Base-by-base conservation (phyloP, 2,113 vertebrate genomes). In the Vulpes vulpes region DNA sequence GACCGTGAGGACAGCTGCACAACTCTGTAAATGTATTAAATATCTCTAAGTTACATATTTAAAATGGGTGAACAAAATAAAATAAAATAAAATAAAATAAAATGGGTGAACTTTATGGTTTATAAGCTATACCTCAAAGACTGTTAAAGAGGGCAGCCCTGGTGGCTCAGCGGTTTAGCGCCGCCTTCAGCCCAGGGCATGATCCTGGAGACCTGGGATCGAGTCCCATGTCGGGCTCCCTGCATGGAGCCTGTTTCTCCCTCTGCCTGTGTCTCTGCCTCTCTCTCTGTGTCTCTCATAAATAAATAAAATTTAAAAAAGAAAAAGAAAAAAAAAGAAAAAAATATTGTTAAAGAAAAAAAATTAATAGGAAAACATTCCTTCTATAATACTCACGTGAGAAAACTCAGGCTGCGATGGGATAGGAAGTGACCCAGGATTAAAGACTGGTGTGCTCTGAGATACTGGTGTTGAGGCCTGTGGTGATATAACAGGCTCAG, bases 371-470 rank as follows among this genome's bases (percentile, higher is more conserved):
- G 5, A 81, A 93, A 92, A 85, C 79, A 25, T 14, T 67, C 22
- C 59, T 73, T 65, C 53, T 89, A 43, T 3, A 96, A 89, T 38
- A 98, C 99, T 95, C 98, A 99, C 99, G 59, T 99, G 99, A 95
- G 99, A 99, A 95, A 99, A 99, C 53, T 99, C 99, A 1, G 99
- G 99, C 97, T 99, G 99, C 9, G 99, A 99, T 11, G 99, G 99
- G 55, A 99, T 8, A 91, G 99, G 98, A 15, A 99, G 98, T 27
- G 98, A 99, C 19, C 99, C 99, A 35, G 99, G 95, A n/a, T 95
- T 98, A 84, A 99, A 99, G 81, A 97, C 89, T 43, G 99, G 99
- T 25, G 98, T 97, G 84, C 98, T 99, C 98, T 99, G 99, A 84
- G 99, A 99, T 27, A 99, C 95, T 0, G 99, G 99, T 43, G 99